Evolutionary conservation across 2,888 invertebrate species (phyloP), one percentile per base, ranked within the genome.

Genomic region (Lithophane ornitopus): DNA sequence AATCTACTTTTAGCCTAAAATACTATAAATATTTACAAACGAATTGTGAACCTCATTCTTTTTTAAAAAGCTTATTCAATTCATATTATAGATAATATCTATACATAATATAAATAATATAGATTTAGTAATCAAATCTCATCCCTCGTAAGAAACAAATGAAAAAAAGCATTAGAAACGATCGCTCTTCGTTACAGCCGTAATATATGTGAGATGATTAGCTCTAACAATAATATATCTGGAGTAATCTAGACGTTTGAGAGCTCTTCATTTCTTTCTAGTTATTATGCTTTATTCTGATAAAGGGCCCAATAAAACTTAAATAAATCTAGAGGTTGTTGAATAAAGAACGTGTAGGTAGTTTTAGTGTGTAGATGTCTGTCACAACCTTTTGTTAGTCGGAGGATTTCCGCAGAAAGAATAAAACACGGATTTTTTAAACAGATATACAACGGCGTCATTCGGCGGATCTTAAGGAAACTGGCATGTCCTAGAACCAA

Each of bases 181-280:
- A 84, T 85, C 65, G 44, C 14, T 85, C 86, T 85, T 82, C 71
- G 63, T 85, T 76, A 74, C 41, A 58, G 62, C 39, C 56, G 28
- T 69, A 34, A 6, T 34, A 34, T 34, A 34, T 71, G 70, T 66
- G 80, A 85, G 69, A 79, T 61, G 63, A 70, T 79, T 65, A 82
- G 56, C 19, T 58, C 58, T 69, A 70, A 76, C 52, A 70, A 44
- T 78, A 85, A 84, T 76, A 62, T 56, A 84, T 82, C 56, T 39
- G 52, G 59, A 62, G 41, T 61, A 52, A 82, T 78, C 61, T 54
- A 52, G 62, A 44, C 65, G 52, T 46, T 63, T 79, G 9, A 52
- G 56, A 62, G 41, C 34, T 44, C 39, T 81, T 67, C 41, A 12
- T 78, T 65, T 65, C 63, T 76, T 70, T 71, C 3, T 63, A 52